These are phyloP conservation scores for Diplolepis rosae DNA, from an alignment of 2,888 invertebrate genomes.

Conservation along the genomic window DNA sequence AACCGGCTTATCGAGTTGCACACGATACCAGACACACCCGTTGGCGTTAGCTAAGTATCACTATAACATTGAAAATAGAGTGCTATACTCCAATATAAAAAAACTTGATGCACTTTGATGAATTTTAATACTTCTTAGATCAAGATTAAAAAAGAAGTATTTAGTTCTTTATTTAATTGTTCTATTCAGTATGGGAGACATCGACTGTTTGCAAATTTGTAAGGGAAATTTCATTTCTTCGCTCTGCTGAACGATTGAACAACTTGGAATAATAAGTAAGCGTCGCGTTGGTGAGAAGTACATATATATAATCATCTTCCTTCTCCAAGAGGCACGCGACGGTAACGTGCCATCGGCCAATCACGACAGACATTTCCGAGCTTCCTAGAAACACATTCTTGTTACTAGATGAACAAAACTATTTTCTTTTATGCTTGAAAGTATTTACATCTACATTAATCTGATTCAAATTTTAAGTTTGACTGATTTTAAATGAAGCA, in stretches of 20 bases:
- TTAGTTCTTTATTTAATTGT: no score
- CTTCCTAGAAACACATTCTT: conserved; percentile 5
- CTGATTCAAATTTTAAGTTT: background rate
- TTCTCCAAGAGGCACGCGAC: conserved; percentile 26
- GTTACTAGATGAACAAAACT: background rate
- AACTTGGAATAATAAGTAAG: conserved; percentile 23
- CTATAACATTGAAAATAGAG: background rate
- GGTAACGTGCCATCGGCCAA: conserved; percentile 26
- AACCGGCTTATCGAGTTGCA: conserved; percentile 51
- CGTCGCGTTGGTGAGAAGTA: conserved; percentile 22
- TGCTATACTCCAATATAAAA: background rate
- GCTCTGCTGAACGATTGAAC: conserved; percentile 14
- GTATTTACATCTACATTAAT: no score
- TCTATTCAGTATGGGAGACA: no score
- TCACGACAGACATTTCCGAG: conserved; percentile 15
- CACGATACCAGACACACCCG: conserved; percentile 32
- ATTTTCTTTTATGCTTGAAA: no score
- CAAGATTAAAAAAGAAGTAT: background rate
- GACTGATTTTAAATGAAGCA: no score
- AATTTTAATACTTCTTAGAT: background rate
- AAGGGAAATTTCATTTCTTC: background rate
- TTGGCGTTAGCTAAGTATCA: background rate
- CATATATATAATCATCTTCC: conserved; percentile 30
- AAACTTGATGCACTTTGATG: background rate
- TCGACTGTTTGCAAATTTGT: background rate